Evolutionary conservation across 1,140 invertebrate species (phyloP).

Genomic region (Artemia franciscana): DNA sequence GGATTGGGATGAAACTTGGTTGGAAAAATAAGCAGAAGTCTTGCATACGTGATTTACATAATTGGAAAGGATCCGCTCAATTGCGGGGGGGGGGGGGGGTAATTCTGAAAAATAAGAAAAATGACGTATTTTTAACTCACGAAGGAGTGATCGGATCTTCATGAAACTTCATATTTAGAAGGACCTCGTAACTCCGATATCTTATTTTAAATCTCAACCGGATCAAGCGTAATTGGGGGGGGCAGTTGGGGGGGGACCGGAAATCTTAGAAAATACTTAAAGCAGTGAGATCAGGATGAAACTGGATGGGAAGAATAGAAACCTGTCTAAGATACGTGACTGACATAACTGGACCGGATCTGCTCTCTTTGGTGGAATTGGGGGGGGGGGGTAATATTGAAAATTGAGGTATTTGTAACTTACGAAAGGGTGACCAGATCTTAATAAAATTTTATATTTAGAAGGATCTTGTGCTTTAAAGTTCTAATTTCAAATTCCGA

Average conservation of each 20-base stretch:
- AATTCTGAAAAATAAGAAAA: not conserved
- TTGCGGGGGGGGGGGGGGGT: not conserved
- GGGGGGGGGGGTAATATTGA: not conserved
- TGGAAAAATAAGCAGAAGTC: too few species aligned
- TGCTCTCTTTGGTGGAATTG: not conserved
- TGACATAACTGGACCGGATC: not conserved
- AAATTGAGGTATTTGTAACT: too few species aligned
- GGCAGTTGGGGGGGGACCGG: not conserved
- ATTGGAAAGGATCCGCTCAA: not conserved
- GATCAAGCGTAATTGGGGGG: not conserved
- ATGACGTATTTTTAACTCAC: not conserved
- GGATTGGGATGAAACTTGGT: too few species aligned
- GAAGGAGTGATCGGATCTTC: not conserved
- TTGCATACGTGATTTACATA: too few species aligned
- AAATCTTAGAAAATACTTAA: not conserved
- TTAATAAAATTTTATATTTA: not conserved
- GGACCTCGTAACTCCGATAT: not conserved
- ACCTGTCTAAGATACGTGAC: not conserved
- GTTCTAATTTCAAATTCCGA: not conserved
- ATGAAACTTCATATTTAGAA: not conserved
- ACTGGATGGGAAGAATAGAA: not conserved
- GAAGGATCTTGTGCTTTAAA: not conserved
- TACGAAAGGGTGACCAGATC: too few species aligned
- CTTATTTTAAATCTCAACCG: not conserved
- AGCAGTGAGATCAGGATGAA: not conserved